A percentile compares a stretch with the other conserved stretches of the same genome.
phyloP scores from a whole-genome alignment of 1,140 invertebrate species.

The Melanaphis sacchari region DNA sequence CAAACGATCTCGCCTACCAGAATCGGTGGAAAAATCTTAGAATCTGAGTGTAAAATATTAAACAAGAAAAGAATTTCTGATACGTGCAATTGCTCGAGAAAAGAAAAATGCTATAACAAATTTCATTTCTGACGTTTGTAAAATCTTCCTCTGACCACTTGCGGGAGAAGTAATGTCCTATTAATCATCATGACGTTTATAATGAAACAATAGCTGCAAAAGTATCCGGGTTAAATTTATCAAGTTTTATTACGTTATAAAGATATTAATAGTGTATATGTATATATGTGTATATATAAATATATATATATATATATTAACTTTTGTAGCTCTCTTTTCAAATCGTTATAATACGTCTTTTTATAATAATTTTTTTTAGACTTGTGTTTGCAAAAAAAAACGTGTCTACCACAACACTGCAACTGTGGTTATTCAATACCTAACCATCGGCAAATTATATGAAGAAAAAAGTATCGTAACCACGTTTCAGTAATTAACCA shows the following conservation, averaged over 20 bases:
- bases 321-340: background rate
- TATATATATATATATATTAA: background rate
- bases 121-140: slow-evolving; percentile 48
- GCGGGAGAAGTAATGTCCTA: slow-evolving; percentile 20
- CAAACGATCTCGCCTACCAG: background rate
- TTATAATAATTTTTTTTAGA: background rate
- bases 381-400: background rate
- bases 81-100: background rate
- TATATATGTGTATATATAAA: background rate
- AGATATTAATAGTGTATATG: slow-evolving; percentile 22
- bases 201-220: slow-evolving; percentile 55
- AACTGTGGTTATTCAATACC: background rate
- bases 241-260: slow-evolving; percentile 55
- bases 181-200: slow-evolving; percentile 56
- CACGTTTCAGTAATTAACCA: background rate
- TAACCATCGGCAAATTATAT: background rate
- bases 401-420: background rate
- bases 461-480: background rate
- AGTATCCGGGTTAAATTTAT: slow-evolving; percentile 47
- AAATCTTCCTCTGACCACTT: slow-evolving; percentile 43
- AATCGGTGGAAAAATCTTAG: background rate
- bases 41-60: background rate
- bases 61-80: background rate
- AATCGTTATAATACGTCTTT: slow-evolving; percentile 15
- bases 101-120: slow-evolving; percentile 41